Base-by-base conservation (phyloP, 1,140 invertebrate species). In the Lepidurus arcticus region DNA sequence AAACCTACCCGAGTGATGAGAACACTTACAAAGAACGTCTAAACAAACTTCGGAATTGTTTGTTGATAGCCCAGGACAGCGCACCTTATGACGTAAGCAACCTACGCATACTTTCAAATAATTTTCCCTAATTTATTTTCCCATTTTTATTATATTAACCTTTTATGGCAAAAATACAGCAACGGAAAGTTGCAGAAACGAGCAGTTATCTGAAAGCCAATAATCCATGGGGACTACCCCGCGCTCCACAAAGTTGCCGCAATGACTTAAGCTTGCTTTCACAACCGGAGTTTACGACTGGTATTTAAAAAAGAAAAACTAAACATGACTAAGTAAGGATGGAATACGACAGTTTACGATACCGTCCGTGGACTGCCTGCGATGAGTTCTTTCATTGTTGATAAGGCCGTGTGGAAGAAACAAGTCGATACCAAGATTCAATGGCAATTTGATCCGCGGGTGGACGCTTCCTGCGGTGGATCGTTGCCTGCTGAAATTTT, bases 141-240 rank as follows among this genome's bases (percentile, higher is more conserved):
- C 47, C 6, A 7, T 65, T n/a, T n/a, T n/a, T 16, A 65, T 65
- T 65, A n/a, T 65, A 21, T 21, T 7, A 11, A 34, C 34, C 21
- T 16, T 65, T 65, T 21, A 21, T 16, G 16, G 6, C 13, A 65
- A 7, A 65, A 13, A 3, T 21, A 16, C 53, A 65, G 53, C 53
- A 13, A 16, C 16, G 13, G 53, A 65, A 65, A 16, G 1, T 65
- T 9, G n/a, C 16, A 13, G 53, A 65, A 65, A 21, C 16, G 16
- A 65, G 16, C 21, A 21, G 21, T 21, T 65, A 65, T 16, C 2
- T 65, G 53, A 65, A 65, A 65, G n/a, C 8, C 16, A 65, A 65
- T 65, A 65, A 65, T 65, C 53, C 53, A 65, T 65, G 53, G 53
- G 53, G 53, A 65, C 7, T 21, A 65, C 53, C 53, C 53, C 16